Base-by-base conservation (phyloP, 2,113 vertebrate genomes). In the Oreochromis spilurus region DNA sequence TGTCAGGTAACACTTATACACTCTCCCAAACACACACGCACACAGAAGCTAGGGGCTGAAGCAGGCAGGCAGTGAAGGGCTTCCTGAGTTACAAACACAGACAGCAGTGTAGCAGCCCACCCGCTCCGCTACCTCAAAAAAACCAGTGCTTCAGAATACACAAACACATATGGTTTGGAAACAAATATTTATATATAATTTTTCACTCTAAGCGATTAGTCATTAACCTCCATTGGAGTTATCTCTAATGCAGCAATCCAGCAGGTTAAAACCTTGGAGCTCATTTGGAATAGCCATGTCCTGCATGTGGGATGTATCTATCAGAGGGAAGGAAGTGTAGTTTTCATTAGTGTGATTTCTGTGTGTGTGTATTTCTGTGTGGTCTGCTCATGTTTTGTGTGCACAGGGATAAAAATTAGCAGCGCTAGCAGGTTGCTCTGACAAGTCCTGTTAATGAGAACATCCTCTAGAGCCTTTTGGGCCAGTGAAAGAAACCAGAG, bases 391-490 rank as follows among this genome's bases (percentile, higher is more conserved):
- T 86, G 77, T 81, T 86, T 84, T 67, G 36, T 89, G 84, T 89
- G 88, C 70, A 83, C 43, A 89, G 93, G 95, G 96, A 94, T 95
- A 95, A 95, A 96, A 97, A 96, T 96, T 95, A 94, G 96, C 93
- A 93, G 93, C 80, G 94, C 88, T 95, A 95, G 96, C 97, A 97
- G 97, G 96, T 97, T 97, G 95, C 95, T 96, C 96, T 97, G 95
- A 97, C 97, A 94, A 95, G 96, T 97, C 94, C 92, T 92, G 96
- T 97, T 97, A 97, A 97, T 97, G 97, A 96, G 96, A 96, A 96
- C 96, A 95, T 95, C 96, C 94, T 97, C 93, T 81, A 72, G 89
- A 94, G 94, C 84, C 87, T 94, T 93, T 92, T 93, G 91, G 89
- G 88, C 85, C 14, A 13, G 65, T 45, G 84, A 90, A 86, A 95